Evolutionary conservation across 2,888 invertebrate species (phyloP).

Genomic region (Tipula unca): DNA sequence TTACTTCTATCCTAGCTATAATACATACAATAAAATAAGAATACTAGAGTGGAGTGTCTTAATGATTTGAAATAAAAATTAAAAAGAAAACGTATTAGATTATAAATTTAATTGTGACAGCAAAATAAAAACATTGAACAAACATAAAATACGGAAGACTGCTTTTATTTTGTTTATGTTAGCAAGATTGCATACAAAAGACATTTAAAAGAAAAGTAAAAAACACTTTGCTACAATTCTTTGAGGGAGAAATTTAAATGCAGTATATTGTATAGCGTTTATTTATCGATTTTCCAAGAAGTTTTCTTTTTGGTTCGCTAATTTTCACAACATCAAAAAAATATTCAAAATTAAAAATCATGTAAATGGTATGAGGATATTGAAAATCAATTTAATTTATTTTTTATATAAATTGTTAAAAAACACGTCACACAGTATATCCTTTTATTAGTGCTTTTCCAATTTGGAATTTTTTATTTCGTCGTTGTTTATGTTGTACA

Average conservation of each 20-base stretch:
- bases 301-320: background rate
- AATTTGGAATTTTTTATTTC: background rate
- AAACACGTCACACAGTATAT: background rate
- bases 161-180: background rate
- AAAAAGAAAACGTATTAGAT: background rate
- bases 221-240: background rate
- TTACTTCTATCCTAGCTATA: background rate
- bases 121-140: constrained; percentile 8
- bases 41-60: background rate
- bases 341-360: background rate
- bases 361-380: background rate
- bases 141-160: background rate
- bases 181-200: background rate
- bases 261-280: background rate
- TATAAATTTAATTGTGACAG: background rate
- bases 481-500: background rate
- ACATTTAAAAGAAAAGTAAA: background rate
- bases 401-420: background rate
- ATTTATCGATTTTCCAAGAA: background rate
- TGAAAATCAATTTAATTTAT: background rate
- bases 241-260: background rate
- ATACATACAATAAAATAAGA: background rate
- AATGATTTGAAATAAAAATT: background rate
- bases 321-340: background rate
- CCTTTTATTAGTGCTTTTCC: background rate